phyloP scores from a whole-genome alignment of 1,140 invertebrate species.

The Philotrypesis tridentata region DNA sequence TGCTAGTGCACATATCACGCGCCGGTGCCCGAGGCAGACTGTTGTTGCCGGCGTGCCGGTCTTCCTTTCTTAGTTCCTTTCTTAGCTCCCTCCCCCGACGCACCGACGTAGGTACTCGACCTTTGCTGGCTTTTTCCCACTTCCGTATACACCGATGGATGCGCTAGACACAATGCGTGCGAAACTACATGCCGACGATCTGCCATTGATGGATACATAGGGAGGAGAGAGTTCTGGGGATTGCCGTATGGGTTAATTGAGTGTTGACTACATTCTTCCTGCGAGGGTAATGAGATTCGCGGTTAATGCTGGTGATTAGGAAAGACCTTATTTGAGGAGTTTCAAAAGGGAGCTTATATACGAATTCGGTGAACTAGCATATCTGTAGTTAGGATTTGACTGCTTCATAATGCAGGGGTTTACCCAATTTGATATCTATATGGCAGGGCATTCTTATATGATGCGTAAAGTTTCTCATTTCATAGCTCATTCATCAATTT shows the following conservation, averaged over 20 bases:
- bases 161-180: neutral
- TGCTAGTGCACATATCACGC: slow-evolving; percentile 25
- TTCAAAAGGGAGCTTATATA: too few species aligned
- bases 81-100: neutral
- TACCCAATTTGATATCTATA: too few species aligned
- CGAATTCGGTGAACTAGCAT: too few species aligned
- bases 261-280: too few species aligned
- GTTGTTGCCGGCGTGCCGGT: neutral
- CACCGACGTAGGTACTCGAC: neutral
- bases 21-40: neutral
- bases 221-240: neutral
- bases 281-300: too few species aligned
- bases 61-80: neutral
- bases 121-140: neutral
- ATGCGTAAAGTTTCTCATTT: too few species aligned
- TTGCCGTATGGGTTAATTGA: neutral
- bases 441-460: too few species aligned
- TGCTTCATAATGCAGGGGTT: too few species aligned
- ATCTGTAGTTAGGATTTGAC: too few species aligned
- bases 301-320: too few species aligned
- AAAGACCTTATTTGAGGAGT: too few species aligned
- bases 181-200: neutral
- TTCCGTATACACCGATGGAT: neutral
- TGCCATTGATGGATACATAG: neutral
- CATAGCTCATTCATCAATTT: too few species aligned